Base-by-base conservation (phyloP, 2,888 invertebrate genomes). In the Augiades crinisus region DNA sequence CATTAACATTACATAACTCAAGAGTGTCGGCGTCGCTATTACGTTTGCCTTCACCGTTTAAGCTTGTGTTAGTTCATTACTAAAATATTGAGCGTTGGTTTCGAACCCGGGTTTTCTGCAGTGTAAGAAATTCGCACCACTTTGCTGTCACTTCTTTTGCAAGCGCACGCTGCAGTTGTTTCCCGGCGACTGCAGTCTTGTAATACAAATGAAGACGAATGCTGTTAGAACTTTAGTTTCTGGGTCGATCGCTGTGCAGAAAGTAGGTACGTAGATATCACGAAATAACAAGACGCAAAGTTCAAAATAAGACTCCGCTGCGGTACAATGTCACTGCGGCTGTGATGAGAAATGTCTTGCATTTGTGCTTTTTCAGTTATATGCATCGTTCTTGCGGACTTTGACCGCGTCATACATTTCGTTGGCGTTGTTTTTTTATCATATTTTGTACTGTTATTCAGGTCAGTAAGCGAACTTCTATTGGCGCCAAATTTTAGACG, bases 361-460 rank as follows among this genome's bases (percentile, higher is more conserved):
- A 50, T 50, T 50, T 50, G 50, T 34, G 50, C 50, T 50, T 50
- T 50, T 50, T 50, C 50, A 50, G 49, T 49, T 50, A 43, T 41
- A 44, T 44, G 50, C 50, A 17, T 50, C 43, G 36, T 37, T 50
- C 43, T 50, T 50, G 43, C 50, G 14, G 50, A 44, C 34, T 50
- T 43, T 50, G 43, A 37, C 41, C 27, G 36, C 34, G 13, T 50
- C 43, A 43, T 50, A 50, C 43, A 43, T 50, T 43, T 50, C 43
- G 27, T 50, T 50, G 43, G 36, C 50, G 50, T 50, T 36, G 19
- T 36, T 17, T 36, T 36, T 50, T 50, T 50, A 43, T 50, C 50
- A 44, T 50, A 50, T 36, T 50, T 50, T 49, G 43, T 50, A 21
- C 34, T 34, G 36, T 44, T 50, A 50, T 50, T 50, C 43, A 36